Evolutionary conservation across 2,888 invertebrate species (phyloP).

Genomic region (Agrochola macilenta): DNA sequence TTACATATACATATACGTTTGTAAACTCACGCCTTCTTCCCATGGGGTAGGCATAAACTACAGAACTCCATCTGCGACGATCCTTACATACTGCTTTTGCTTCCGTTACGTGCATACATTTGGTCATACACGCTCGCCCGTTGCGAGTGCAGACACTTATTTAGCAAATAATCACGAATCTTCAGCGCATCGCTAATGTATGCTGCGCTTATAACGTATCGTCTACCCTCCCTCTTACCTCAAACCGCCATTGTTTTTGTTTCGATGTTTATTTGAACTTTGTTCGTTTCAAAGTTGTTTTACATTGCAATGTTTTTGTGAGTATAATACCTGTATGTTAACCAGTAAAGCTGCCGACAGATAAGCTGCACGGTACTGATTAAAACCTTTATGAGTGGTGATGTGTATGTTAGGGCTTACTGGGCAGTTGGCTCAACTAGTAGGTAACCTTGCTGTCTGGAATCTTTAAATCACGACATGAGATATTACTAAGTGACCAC

Average conservation of each 20-base stretch:
- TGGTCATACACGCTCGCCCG: background rate
- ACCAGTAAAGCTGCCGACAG: background rate
- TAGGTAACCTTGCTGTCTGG: background rate
- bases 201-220: background rate
- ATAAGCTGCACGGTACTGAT: slow-evolving; percentile 1
- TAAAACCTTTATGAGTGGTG: slow-evolving; percentile 13
- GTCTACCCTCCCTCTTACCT: slow-evolving; percentile 38
- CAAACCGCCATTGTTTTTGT: slow-evolving; percentile 46
- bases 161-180: background rate
- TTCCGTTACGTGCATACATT: background rate
- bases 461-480: background rate
- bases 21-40: no score
- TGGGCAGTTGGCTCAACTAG: background rate
- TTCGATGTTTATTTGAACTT: slow-evolving; percentile 59
- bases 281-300: slow-evolving; percentile 53
- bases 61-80: no score
- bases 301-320: slow-evolving; percentile 54
- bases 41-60: no score
- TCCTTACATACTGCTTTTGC: no score
- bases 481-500: background rate
- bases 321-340: slow-evolving; percentile 30
- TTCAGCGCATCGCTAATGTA: background rate
- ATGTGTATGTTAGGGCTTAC: background rate
- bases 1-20: no score
- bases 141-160: background rate